Conservation (phyloP, 2,113 vertebrate species). For the Xiphophorus maculatus region DNA sequence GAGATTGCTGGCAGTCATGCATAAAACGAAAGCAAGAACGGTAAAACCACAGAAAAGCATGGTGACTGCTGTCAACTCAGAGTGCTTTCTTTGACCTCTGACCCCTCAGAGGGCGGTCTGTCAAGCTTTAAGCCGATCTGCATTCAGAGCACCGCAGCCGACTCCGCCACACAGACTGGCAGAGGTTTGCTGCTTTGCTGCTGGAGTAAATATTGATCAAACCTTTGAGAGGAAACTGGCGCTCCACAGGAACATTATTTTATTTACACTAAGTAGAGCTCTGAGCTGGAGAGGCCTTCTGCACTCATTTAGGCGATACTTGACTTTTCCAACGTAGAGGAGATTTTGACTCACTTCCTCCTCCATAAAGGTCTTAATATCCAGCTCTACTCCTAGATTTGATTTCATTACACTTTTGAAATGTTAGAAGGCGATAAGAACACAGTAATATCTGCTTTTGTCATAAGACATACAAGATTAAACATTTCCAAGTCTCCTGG, state of each 20-base stretch:
- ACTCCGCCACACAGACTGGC: neutral
- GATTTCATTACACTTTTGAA: neutral
- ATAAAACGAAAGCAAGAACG: neutral
- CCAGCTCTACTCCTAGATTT: neutral
- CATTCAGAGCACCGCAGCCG: neutral
- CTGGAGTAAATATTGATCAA: slow-evolving; percentile 8
- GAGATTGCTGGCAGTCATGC: neutral
- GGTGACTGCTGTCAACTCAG: slow-evolving; percentile 20
- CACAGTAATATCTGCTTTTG: neutral
- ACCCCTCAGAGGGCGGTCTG: slow-evolving; percentile 1
- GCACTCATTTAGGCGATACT: neutral
- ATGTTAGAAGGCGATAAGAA: neutral
- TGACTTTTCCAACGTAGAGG: neutral
- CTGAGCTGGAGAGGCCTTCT: neutral
- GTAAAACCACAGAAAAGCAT: neutral
- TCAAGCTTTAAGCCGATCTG: neutral
- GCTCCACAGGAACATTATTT: neutral
- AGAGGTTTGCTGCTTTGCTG: neutral
- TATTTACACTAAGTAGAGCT: neutral
- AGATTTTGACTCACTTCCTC: neutral
- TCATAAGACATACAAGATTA: too few relatives aligned
- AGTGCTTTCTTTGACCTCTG: neutral
- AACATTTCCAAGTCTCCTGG: too few relatives aligned
- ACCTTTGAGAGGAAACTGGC: neutral
- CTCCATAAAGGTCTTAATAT: neutral